Percentiles rank a stretch among this genome's conserved stretches.
Evolutionary conservation across 2,113 vertebrate genomes (phyloP).

Genomic region (Amia ocellicauda): DNA sequence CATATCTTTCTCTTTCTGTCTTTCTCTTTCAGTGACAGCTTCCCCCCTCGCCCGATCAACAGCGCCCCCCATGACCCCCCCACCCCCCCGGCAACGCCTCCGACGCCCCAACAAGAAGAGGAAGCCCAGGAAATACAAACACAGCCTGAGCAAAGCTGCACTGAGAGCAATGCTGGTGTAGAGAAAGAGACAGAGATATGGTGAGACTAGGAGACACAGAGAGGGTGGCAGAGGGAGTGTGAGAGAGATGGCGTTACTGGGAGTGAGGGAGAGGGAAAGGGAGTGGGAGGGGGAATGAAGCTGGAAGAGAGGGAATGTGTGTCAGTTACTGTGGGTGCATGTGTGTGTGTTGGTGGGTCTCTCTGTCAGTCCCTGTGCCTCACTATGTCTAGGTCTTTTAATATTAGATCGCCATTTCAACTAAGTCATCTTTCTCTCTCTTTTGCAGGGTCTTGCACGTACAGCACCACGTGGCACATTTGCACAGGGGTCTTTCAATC

Average conservation of each 20-base stretch:
- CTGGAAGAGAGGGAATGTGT: not conserved
- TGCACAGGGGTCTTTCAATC: not conserved
- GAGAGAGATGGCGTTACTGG: not conserved
- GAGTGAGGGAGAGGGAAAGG: not conserved
- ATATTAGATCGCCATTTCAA: no score
- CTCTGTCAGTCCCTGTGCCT: not conserved
- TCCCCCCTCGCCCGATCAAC: conserved; percentile 39
- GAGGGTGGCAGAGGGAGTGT: not conserved
- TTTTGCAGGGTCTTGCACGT: not conserved
- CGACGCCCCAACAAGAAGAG: conserved; percentile 45
- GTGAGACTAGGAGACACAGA: conserved; percentile 37
- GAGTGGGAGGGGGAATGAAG: not conserved
- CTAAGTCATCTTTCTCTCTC: not conserved
- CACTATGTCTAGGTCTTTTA: no score
- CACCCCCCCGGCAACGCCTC: conserved; percentile 33
- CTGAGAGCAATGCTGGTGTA: conserved; percentile 68
- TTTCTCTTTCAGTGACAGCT: conserved; percentile 12
- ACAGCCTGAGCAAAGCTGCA: conserved; percentile 63
- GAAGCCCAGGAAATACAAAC: conserved; percentile 57
- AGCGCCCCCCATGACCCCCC: conserved; percentile 32
- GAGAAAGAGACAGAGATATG: conserved; percentile 23
- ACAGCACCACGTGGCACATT: not conserved
- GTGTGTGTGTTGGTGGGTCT: not conserved
- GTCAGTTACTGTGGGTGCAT: not conserved
- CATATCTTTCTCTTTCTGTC: not conserved